Evolutionary conservation across 1,140 invertebrate species (phyloP).

Genomic region (Caenorhabditis briggsae): DNA sequence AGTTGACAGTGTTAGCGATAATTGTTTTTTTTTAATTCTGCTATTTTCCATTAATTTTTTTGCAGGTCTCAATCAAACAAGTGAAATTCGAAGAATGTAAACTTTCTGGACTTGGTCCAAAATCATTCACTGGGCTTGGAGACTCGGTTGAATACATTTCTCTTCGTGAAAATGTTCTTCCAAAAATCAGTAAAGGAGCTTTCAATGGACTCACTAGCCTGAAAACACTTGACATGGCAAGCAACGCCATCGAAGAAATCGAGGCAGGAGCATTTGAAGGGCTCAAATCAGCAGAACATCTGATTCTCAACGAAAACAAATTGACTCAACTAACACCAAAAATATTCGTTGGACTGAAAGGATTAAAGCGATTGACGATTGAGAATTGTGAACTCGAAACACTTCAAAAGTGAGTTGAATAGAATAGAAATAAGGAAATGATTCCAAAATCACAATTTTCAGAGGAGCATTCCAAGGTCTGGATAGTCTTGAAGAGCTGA

Average conservation of each 20-base stretch:
- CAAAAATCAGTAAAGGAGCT: neutral
- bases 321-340: neutral
- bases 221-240: conserved; percentile 26
- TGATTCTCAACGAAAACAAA: neutral
- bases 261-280: conserved; percentile 15
- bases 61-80: neutral
- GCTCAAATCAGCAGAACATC: neutral
- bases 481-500: conserved; percentile 61
- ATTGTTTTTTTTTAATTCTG: no score
- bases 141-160: neutral
- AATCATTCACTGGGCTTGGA: neutral
- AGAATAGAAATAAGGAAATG: no score
- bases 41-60: neutral
- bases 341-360: conserved; percentile 16
- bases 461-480: conserved; percentile 74
- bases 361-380: neutral
- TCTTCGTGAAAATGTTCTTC: conserved; percentile 1
- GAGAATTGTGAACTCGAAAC: neutral
- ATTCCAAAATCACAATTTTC: neutral
- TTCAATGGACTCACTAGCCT: neutral
- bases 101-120: neutral
- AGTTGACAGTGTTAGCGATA: no score
- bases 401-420: conserved; percentile 18
- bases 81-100: conserved; percentile 12
- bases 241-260: conserved; percentile 12